These are phyloP conservation scores for Leucophora obtusa DNA, from an alignment of 2,888 invertebrate genomes.

Conservation along the genomic window DNA sequence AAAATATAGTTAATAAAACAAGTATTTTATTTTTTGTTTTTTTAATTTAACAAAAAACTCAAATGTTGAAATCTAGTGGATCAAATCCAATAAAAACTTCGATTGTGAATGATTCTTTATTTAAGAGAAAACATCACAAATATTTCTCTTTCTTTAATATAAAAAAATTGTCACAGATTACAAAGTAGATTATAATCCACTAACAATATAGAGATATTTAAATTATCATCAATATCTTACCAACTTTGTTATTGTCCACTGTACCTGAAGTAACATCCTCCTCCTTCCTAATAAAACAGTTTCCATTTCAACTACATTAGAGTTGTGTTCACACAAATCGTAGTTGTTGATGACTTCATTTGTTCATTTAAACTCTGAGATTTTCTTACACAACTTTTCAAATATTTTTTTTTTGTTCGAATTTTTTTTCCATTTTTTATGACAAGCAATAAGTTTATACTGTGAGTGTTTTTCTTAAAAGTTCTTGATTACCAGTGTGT, in stretches of 20 bases:
- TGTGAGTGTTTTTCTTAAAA: conserved; percentile 28
- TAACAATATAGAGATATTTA: background rate
- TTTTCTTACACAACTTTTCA: background rate
- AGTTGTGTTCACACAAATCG: background rate
- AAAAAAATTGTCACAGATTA: too few species aligned
- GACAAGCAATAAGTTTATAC: conserved; percentile 43
- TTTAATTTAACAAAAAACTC: too few species aligned
- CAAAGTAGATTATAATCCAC: too few species aligned
- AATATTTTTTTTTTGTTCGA: conserved; percentile 3
- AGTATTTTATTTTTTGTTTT: too few species aligned
- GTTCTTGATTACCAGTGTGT: conserved; percentile 48
- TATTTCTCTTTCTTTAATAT: too few species aligned
- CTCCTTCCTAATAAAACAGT: background rate
- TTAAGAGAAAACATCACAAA: too few species aligned
- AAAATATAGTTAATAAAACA: too few species aligned
- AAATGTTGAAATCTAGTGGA: too few species aligned
- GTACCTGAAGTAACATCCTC: background rate
- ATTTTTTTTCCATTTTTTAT: conserved; percentile 8
- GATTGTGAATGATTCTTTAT: too few species aligned
- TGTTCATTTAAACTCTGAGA: background rate
- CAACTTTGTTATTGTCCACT: background rate
- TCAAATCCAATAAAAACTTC: too few species aligned
- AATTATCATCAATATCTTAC: background rate
- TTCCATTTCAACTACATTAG: background rate
- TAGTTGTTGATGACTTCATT: conserved; percentile 21